Base-by-base conservation (phyloP, 2,888 invertebrate genomes). In the Metellina segmentata region DNA sequence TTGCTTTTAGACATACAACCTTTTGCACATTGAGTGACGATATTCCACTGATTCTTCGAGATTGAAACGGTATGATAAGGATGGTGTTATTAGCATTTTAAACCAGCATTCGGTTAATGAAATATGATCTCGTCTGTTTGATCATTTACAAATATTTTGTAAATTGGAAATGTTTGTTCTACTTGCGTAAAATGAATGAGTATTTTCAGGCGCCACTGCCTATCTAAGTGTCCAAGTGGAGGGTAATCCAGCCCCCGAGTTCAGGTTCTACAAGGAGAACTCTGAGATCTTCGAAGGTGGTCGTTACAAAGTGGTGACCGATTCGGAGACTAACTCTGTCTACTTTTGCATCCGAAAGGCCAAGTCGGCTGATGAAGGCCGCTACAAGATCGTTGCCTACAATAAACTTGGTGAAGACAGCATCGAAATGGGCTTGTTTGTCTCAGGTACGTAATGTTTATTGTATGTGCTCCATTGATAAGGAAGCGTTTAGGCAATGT, bases 381-480 rank as follows among this genome's bases (percentile, higher is more conserved):
- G 97, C 95, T 99, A 99, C 96, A 98, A 97, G 95, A 96, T 99
- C 94, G 97, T 98, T 93, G 97, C 99, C 93, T 97, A 97, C 95
- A 99, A 99, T 95, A 97, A 97, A 93, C 98, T 98, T 94, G 99
- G 99, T 92, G 98, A 98, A 95, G 99, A 99, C 95, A 97, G 98
- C 0, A 98, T 98, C 91, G 98, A 98, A 95, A 98, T 98, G 96
- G 97, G 97, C 94, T 96, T 99, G 93, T 99, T 98, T 95, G 99
- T 99, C 92, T 99, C 99, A 94, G 98, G 98, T 98, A 78, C 48
- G 72, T n/a, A 48, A 70, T 72, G 19, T 34, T 34, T 34, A 34
- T 34, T 2, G 34, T 2, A 4, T 34, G 34, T 34, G 34, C 4
- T 34, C 34, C 4, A 34, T 34, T 34, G 34, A 34, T 2, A 34